phyloP scores from a whole-genome alignment of 1,140 invertebrate species.

The Oryzaephilus surinamensis region DNA sequence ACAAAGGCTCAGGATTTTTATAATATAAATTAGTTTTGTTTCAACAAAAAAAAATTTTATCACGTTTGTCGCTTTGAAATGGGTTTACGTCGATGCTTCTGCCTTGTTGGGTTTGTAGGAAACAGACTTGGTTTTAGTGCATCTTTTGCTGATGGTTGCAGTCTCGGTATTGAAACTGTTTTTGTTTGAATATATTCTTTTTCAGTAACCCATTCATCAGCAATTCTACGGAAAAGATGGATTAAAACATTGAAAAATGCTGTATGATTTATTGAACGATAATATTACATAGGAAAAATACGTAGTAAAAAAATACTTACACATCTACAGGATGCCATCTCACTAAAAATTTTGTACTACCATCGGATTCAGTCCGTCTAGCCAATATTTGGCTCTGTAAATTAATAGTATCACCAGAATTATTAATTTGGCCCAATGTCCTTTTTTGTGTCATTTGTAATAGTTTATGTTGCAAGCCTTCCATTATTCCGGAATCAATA shows the following conservation, averaged over 20 bases:
- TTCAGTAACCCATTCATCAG: conserved; percentile 52
- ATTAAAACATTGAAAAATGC: background rate
- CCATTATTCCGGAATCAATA: conserved; percentile 80
- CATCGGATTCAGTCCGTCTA: conserved; percentile 47
- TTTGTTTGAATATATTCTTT: conserved; percentile 43
- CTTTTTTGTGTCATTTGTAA: conserved; percentile 49
- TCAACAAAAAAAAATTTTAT: conserved; percentile 17
- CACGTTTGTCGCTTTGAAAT: conserved; percentile 21
- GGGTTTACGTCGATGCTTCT: conserved; percentile 23
- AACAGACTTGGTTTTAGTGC: conserved; percentile 34
- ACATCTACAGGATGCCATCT: conserved; percentile 58
- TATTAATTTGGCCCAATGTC: conserved; percentile 42
- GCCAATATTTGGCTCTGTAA: conserved; percentile 58
- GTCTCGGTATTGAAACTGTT: conserved; percentile 41
- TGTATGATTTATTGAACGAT: background rate
- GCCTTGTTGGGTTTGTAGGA: conserved; percentile 9
- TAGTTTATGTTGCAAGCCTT: conserved; percentile 64
- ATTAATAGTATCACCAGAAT: conserved; percentile 44
- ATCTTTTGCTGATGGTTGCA: conserved; percentile 35
- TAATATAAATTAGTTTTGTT: conserved; percentile 3
- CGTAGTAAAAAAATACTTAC: conserved; percentile 42
- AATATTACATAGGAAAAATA: background rate
- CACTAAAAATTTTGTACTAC: conserved; percentile 49
- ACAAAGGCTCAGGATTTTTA: conserved; percentile 10
- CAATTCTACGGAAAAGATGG: conserved; percentile 37